Evolutionary conservation across 23 tunicate genomes (phyloP), one percentile per base, ranked within the genome.

Genomic region (Oikopleura dioica): DNA sequence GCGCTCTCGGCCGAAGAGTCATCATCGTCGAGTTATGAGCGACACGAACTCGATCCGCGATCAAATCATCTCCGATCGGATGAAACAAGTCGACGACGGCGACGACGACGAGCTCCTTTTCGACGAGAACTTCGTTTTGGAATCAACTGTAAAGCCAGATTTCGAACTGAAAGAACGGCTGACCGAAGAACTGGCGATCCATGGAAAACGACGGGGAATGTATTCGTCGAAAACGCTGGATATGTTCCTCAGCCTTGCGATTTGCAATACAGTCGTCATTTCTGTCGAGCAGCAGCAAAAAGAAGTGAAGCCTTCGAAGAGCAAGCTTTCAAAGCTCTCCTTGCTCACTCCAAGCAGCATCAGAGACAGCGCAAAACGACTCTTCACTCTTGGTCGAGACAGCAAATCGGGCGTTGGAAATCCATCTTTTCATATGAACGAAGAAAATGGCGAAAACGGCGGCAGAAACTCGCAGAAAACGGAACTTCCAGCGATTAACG

Each of bases 211-310:
- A 44, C 9, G 16, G 16, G 26, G 26, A 2, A 23, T 63, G 33
- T 23, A 63, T 4, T 23, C 16, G 16, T 63, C 72, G 29, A 28
- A 28, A 21, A 81, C 86, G 26, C 36, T 82, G 36, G 99, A 94
- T 72, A 86, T 94, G 37, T 94, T 94, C 76, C 76, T 84, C 76
- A 83, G 83, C 59, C 77, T 94, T 68, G 99, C 99, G 1, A 81
- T 94, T 35, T 94, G 99, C 75, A 94, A 94, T 82, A 94, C 99
- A 5, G 97, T 85, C 29, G 89, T 89, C 1, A 37, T 89, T 21
- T 84, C 89, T 0, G 79, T 38, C 35, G 85, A 82, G 35, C 38
- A 81, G 34, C 68, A 0, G 31, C 59, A 35, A 75, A 36, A 31
- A 31, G 36, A n/a, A n/a, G n/a, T n/a, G n/a, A n/a, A n/a, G n/a